A percentile compares a stretch with the other conserved stretches of the same genome.
These are phyloP conservation scores for Eledona agricola DNA, from an alignment of 2,888 invertebrate species.

Conservation along the genomic window DNA sequence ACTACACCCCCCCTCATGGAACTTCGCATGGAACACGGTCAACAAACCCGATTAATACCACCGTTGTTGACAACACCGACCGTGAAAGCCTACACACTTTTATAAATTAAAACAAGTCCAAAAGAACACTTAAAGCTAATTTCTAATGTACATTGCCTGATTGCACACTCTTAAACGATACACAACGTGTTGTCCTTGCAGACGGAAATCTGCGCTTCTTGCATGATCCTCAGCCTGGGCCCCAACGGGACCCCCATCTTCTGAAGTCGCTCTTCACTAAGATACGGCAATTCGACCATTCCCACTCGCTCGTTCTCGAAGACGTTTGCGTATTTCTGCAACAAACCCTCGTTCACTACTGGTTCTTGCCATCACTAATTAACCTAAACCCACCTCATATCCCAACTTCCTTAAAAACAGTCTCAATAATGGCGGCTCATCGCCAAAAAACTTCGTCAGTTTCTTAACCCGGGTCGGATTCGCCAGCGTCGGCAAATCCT, in stretches of 20 bases:
- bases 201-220: slow-evolving; percentile 79
- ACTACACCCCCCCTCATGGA: too few relatives aligned
- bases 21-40: too few relatives aligned
- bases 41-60: too few relatives aligned
- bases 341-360: too few relatives aligned
- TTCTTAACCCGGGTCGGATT: slow-evolving; percentile 89
- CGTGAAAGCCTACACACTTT: too few relatives aligned
- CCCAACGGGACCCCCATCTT: slow-evolving; percentile 92
- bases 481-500: slow-evolving; percentile 77
- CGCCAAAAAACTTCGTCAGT: slow-evolving; percentile 92
- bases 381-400: slow-evolving; percentile 76
- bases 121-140: slow-evolving; percentile 23
- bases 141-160: slow-evolving; percentile 19
- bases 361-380: slow-evolving; percentile 39
- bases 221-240: slow-evolving; percentile 85
- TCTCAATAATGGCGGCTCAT: slow-evolving; percentile 89
- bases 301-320: slow-evolving; percentile 89
- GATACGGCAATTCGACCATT: slow-evolving; percentile 89
- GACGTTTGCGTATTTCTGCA: slow-evolving; percentile 84
- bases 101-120: too few relatives aligned
- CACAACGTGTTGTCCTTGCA: slow-evolving; percentile 72
- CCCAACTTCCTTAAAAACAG: slow-evolving; percentile 90
- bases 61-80: too few relatives aligned
- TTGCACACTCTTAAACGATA: slow-evolving; percentile 64
- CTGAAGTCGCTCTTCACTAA: slow-evolving; percentile 86